Conservation (phyloP, 2,113 vertebrate genomes). For the Chaetorhynchus papuensis region DNA sequence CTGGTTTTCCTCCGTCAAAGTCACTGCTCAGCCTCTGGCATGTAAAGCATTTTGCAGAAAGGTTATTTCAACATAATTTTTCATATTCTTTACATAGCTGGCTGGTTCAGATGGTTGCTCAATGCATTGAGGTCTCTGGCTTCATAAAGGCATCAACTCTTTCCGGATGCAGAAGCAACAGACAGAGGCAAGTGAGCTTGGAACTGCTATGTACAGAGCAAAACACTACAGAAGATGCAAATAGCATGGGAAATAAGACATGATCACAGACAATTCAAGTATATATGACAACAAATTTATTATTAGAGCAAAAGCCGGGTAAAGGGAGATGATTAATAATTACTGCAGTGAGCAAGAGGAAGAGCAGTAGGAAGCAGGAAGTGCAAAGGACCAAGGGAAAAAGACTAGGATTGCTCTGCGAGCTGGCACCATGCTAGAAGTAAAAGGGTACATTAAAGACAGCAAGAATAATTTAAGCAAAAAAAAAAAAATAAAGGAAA, state of each 20-base stretch:
- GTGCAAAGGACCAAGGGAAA: not conserved
- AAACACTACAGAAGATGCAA: not conserved
- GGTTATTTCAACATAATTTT: not conserved
- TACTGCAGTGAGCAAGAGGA: not conserved
- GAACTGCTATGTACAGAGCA: not conserved
- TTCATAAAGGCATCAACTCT: not conserved
- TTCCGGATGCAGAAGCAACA: not conserved
- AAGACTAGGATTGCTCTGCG: not conserved
- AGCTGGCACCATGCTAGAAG: not conserved
- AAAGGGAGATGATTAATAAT: not conserved
- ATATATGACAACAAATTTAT: not conserved
- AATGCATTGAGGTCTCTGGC: not conserved
- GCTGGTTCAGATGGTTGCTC: not conserved
- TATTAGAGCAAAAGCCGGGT: not conserved
- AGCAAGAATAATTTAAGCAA: not conserved
- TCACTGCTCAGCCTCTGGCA: not conserved
- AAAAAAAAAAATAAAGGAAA: not conserved
- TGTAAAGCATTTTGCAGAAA: not conserved
- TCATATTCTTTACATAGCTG: not conserved
- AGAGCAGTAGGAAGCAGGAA: not conserved
- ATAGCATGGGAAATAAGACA: not conserved
- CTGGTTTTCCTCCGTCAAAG: not conserved
- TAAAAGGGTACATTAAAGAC: not conserved
- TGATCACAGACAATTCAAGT: not conserved
- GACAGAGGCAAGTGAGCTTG: not conserved